These are phyloP conservation scores for Babyrousa celebensis DNA, from an alignment of 2,797 vertebrate species.

Conservation along the genomic window DNA sequence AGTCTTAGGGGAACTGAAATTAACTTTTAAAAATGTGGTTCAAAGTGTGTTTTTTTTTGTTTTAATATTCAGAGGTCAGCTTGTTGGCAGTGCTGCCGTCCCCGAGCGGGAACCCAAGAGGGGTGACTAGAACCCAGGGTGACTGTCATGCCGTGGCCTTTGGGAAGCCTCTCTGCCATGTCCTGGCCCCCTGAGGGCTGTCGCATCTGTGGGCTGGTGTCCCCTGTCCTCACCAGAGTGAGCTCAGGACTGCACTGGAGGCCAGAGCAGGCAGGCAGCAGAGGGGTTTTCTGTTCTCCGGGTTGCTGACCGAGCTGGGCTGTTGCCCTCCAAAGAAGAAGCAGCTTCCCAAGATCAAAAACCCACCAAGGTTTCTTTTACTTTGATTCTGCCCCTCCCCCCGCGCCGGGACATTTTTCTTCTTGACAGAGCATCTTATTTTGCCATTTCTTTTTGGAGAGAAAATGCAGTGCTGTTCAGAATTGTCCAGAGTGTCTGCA, in stretches of 20 bases:
- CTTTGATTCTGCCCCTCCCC: neutral
- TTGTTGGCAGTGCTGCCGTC: neutral
- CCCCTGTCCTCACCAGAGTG: accelerated
- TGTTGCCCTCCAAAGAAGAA: neutral
- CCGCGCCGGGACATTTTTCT: neutral
- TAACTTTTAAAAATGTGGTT: neutral
- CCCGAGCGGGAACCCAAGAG: neutral
- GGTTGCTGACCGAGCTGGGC: neutral
- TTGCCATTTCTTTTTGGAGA: neutral
- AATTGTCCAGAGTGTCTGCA: accelerated
- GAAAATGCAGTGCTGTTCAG: accelerated
- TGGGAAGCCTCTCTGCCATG: neutral
- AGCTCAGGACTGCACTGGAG: accelerated
- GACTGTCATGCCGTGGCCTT: accelerated
- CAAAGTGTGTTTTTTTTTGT: neutral
- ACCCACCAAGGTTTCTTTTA: neutral
- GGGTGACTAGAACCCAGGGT: no score
- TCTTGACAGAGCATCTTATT: neutral
- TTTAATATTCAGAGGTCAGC: neutral
- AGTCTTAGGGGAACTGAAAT: neutral
- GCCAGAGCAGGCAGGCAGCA: accelerated
- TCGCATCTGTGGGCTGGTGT: accelerated
- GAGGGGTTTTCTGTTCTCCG: neutral
- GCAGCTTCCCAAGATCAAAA: neutral
- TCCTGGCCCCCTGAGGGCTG: accelerated